Percentiles rank a stretch among this genome's conserved stretches.
Evolutionary conservation across 1,140 invertebrate genomes (phyloP).

Genomic region (Caenorhabditis latens): DNA sequence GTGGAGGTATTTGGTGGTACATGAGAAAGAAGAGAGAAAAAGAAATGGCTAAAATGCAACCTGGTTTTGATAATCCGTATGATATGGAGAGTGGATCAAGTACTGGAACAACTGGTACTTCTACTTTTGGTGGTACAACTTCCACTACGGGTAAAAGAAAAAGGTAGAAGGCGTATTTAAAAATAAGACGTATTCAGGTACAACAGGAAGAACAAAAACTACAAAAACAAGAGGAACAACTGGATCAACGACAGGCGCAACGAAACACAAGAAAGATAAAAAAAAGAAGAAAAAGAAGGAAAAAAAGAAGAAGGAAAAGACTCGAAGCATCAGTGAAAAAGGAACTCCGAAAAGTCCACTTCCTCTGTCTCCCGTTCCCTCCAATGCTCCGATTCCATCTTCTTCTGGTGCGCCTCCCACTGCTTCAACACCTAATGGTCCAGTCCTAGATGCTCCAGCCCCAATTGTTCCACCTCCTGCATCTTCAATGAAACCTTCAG

Average conservation of each 20-base stretch:
- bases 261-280: background rate
- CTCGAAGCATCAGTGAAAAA: background rate
- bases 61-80: background rate
- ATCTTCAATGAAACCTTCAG: too few relatives aligned
- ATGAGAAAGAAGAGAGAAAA: constrained; percentile 11
- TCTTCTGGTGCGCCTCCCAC: background rate
- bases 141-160: background rate
- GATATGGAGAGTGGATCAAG: constrained; percentile 11
- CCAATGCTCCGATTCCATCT: background rate
- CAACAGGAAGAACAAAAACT: background rate
- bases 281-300: constrained; percentile 7
- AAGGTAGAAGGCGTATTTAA: background rate
- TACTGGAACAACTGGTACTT: background rate
- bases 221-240: background rate
- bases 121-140: background rate
- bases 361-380: background rate
- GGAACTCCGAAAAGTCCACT: background rate
- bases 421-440: background rate
- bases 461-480: background rate
- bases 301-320: constrained; percentile 11
- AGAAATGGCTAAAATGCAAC: background rate
- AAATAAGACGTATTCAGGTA: background rate
- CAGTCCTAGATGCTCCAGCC: background rate
- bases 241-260: background rate
- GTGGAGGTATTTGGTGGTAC: background rate